A percentile compares a stretch with the other conserved stretches of the same genome.
phyloP scores from a whole-genome alignment of 2,888 invertebrate genomes.

The Nebria salina region DNA sequence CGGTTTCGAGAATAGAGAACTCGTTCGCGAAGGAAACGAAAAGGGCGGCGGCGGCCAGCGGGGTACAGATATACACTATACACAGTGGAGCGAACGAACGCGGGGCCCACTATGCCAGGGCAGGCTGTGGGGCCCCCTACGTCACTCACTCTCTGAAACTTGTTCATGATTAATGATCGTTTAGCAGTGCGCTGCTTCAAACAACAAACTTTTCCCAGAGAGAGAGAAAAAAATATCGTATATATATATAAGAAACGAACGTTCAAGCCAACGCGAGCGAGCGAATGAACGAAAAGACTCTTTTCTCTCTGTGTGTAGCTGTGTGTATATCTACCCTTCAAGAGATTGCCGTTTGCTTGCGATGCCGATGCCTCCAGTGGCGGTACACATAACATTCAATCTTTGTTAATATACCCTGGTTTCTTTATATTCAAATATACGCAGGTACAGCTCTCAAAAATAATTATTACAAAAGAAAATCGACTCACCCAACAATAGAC shows the following conservation, averaged over 20 bases:
- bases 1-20: conserved; percentile 5
- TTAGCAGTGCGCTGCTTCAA: conserved; percentile 67
- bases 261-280: conserved; percentile 58
- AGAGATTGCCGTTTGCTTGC: conserved; percentile 52
- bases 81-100: conserved; percentile 31
- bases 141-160: conserved; percentile 66
- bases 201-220: conserved; percentile 73
- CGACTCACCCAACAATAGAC: neutral
- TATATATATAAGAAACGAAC: conserved; percentile 64
- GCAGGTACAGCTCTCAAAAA: neutral
- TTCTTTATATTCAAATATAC: neutral
- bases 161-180: conserved; percentile 69
- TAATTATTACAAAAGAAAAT: neutral
- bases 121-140: conserved; percentile 58
- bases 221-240: conserved; percentile 66
- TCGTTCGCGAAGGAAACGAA: neutral
- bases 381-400: conserved; percentile 17
- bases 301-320: conserved; percentile 53
- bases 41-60: conserved; percentile 20
- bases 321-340: conserved; percentile 62
- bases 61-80: neutral
- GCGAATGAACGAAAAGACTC: conserved; percentile 63
- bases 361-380: conserved; percentile 13
- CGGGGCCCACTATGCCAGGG: conserved; percentile 54
- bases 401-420: neutral